Evolutionary conservation across 1,140 invertebrate species (phyloP).

Genomic region (Parasteatoda tepidariorum): DNA sequence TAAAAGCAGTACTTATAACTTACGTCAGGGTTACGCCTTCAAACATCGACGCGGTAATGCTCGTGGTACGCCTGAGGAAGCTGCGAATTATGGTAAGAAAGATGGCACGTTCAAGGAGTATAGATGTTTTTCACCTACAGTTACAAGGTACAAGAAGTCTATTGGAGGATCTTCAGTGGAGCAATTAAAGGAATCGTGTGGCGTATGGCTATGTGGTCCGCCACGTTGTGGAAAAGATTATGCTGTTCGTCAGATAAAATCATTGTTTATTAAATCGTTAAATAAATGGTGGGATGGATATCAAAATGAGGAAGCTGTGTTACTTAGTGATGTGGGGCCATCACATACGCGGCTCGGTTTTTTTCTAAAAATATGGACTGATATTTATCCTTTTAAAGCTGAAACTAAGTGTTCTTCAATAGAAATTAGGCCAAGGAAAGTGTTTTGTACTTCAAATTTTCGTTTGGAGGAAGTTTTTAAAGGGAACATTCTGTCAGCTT

Average conservation of each 20-base stretch:
- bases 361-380: conserved; percentile 20
- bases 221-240: conserved; percentile 17
- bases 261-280: not conserved
- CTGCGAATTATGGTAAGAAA: not conserved
- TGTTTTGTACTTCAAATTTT: conserved; percentile 19
- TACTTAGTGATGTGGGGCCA: conserved; percentile 5
- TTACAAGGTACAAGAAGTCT: not conserved
- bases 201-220: not conserved
- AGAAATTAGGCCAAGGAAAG: not conserved
- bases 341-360: conserved; percentile 9
- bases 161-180: not conserved
- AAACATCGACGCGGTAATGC: no score
- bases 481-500: not conserved
- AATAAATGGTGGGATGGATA: conserved; percentile 45
- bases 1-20: no score
- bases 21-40: no score
- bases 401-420: conserved; percentile 14
- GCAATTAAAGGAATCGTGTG: not conserved
- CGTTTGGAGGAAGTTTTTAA: not conserved
- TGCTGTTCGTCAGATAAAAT: not conserved
- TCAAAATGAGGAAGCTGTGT: not conserved
- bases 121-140: not conserved
- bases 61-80: not conserved
- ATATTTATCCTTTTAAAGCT: conserved; percentile 6
- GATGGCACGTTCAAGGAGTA: conserved; percentile 3